phyloP scores from a whole-genome alignment of 1,140 invertebrate genomes.

The Ceratoteleas bidentatus region DNA sequence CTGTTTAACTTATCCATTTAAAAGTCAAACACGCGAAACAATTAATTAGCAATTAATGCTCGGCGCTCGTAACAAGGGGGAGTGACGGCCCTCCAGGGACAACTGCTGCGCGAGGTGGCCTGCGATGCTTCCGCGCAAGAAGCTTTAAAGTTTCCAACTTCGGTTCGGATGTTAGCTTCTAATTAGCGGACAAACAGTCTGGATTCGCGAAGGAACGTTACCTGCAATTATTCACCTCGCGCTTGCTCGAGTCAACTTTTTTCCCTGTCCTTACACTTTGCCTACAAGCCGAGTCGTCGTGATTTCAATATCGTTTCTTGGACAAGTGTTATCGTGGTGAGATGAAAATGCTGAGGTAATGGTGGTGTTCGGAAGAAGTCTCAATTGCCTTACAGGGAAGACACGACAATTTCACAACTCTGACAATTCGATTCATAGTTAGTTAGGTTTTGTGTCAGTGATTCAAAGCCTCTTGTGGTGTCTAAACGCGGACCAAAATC shows the following conservation, averaged over 20 bases:
- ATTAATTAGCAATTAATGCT: slow-evolving; percentile 80
- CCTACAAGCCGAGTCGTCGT: neutral
- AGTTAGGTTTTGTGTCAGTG: too few species aligned
- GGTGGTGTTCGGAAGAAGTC: too few species aligned
- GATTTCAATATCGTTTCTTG: neutral
- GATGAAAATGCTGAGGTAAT: too few species aligned
- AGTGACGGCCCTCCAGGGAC: slow-evolving; percentile 61
- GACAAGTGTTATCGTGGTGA: too few species aligned
- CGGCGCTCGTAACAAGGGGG: slow-evolving; percentile 64
- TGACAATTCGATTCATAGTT: too few species aligned
- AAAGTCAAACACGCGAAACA: slow-evolving; percentile 80
- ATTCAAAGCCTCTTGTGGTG: too few species aligned
- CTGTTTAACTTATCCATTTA: slow-evolving; percentile 79
- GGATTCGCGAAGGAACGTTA: slow-evolving; percentile 63
- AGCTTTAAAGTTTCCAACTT: slow-evolving; percentile 80
- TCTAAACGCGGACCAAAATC: too few species aligned
- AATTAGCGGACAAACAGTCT: slow-evolving; percentile 81
- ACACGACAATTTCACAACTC: too few species aligned
- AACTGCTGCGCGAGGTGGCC: slow-evolving; percentile 53
- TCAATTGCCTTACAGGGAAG: too few species aligned
- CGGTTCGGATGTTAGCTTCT: slow-evolving; percentile 79
- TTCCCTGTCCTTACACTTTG: neutral
- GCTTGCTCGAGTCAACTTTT: slow-evolving; percentile 1
- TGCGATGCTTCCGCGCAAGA: slow-evolving; percentile 72
- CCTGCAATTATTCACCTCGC: slow-evolving; percentile 39